Percentiles rank a stretch among this genome's conserved stretches.
Evolutionary conservation across 1,140 invertebrate genomes (phyloP).

Genomic region (Drosophila kohkoa): DNA sequence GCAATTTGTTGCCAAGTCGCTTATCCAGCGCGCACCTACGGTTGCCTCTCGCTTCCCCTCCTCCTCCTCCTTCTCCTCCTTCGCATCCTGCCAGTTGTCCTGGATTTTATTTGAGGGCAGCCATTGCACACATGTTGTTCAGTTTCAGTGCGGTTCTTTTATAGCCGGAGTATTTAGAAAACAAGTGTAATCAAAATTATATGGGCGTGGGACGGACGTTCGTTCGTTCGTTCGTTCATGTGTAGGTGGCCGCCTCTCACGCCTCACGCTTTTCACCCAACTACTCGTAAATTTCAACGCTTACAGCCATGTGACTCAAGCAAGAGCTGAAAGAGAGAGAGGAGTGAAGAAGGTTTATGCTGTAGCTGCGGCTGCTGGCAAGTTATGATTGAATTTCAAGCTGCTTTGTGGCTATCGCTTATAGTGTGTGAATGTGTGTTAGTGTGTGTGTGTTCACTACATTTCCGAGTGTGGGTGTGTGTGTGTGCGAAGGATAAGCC

Average conservation of each 20-base stretch:
- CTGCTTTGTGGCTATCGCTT: conserved; percentile 61
- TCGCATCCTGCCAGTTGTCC: conserved; percentile 33
- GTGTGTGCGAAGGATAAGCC: conserved; percentile 33
- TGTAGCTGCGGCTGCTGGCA: conserved; percentile 50
- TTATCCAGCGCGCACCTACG: conserved; percentile 40
- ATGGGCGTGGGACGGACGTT: conserved; percentile 64
- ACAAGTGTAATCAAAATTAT: conserved; percentile 83
- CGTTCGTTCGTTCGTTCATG: no score
- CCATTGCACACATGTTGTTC: conserved; percentile 53
- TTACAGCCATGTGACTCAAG: conserved; percentile 63
- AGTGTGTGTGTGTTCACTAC: conserved; percentile 21
- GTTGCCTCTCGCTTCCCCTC: background rate
- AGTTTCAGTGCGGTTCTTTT: conserved; percentile 53
- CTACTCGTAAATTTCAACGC: conserved; percentile 71
- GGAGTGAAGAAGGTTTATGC: conserved; percentile 6
- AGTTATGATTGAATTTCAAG: conserved; percentile 81
- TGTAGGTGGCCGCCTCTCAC: background rate
- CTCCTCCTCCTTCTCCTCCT: background rate
- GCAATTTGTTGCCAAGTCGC: conserved; percentile 78
- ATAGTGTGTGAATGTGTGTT: conserved; percentile 24
- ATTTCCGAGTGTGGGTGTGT: conserved; percentile 15
- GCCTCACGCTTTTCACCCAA: background rate
- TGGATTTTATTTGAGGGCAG: conserved; percentile 62
- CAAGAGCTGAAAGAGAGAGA: background rate
- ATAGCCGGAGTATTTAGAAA: conserved; percentile 75